Base-by-base conservation (phyloP, 2,113 vertebrate genomes). In the Cebidichthys violaceus region DNA sequence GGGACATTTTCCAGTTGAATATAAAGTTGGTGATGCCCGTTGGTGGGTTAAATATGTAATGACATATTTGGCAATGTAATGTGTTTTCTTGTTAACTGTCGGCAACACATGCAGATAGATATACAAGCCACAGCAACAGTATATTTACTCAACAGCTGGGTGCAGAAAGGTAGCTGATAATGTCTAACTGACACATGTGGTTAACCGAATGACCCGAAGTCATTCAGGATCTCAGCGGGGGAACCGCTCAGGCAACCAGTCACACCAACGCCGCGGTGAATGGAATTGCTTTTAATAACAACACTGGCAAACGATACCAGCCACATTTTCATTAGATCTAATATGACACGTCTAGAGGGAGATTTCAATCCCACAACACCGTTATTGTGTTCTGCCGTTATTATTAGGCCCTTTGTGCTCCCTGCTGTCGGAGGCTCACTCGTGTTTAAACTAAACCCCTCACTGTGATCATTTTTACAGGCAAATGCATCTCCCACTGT, bases 361-460 rank as follows among this genome's bases (percentile, higher is more conserved):
- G 79, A 85, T 78, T 85, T 83, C 77, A 72, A 41, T 81, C 82
- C 69, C 78, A 43, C 60, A 45, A 54, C 52, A 1, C 18, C 2
- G 39, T 33, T 71, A 87, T 50, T 54, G 71, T 61, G n/a, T 61
- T 83, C 64, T 47, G 69, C 41, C 78, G 80, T 73, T 75, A 82
- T 89, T 87, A 75, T 68, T 31, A 57, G 54, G 54, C 64, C n/a
- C 41, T 22, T 65, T 62, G 24, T 77, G 41, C 45, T 70, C 62
- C 39, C 66, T 2, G 76, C 62, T 61, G 62, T 79, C 55, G 20
- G 62, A 60, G 77, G 71, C 61, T 86, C 74, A 2, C 24, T 83
- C 33, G 4, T 55, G 66, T 67, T 73, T 54, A 64, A 85, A 76
- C 70, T 27, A 27, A 57, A 17, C 33, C 84, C 31, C 66, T 62